A percentile compares a stretch with the other conserved stretches of the same genome.
phyloP scores from a whole-genome alignment of 2,888 invertebrate genomes.

The Volucella inflata region DNA sequence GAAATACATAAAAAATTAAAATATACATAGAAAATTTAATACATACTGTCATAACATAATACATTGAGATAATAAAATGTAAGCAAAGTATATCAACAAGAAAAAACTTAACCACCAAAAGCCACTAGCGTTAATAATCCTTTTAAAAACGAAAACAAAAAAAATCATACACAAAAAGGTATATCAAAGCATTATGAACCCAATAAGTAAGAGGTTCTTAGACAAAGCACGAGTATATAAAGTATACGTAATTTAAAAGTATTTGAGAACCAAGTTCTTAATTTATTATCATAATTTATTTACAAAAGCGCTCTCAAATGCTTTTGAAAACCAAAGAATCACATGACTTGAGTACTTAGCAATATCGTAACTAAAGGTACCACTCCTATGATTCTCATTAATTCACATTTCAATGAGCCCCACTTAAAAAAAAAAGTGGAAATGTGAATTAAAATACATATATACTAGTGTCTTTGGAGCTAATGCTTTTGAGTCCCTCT shows the following conservation, averaged over 20 bases:
- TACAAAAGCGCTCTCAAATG: conserved; percentile 24
- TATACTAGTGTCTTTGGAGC: neutral
- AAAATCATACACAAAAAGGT: too few relatives aligned
- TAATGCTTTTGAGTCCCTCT: conserved; percentile 29
- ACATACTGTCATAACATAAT: too few relatives aligned
- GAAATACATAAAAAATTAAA: too few relatives aligned
- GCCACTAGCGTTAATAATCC: too few relatives aligned
- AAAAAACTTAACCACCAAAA: too few relatives aligned
- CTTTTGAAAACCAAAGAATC: conserved; percentile 28
- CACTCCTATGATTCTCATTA: conserved; percentile 25
- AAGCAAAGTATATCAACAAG: too few relatives aligned
- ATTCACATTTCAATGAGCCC: conserved; percentile 62
- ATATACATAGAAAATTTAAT: too few relatives aligned
- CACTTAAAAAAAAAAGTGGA: conserved; percentile 36
- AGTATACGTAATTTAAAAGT: conserved; percentile 30
- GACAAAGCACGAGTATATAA: neutral
- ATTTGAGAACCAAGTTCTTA: neutral
- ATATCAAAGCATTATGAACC: conserved; percentile 19
- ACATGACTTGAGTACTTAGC: conserved; percentile 39
- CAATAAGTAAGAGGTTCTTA: neutral
- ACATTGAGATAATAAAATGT: too few relatives aligned
- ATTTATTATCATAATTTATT: neutral
- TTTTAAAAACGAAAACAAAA: neutral
- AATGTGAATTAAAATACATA: conserved; percentile 22
- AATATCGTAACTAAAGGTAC: conserved; percentile 14